Evolutionary conservation across 2,888 invertebrate species (phyloP).

Genomic region (Agrochola lota): DNA sequence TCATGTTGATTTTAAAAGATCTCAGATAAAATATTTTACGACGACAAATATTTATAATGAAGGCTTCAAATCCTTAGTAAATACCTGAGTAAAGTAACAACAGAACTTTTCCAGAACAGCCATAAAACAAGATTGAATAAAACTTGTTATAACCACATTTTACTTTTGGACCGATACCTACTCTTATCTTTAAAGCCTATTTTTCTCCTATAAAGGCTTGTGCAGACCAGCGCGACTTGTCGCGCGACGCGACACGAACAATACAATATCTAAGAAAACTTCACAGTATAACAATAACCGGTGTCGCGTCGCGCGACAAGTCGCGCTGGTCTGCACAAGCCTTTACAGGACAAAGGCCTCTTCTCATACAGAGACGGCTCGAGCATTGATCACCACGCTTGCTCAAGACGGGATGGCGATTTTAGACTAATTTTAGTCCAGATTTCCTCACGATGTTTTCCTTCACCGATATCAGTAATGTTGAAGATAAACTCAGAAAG

Average conservation of each 20-base stretch:
- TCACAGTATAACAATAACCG: too few species aligned
- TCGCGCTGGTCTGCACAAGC: too few species aligned
- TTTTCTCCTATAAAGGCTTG: background rate
- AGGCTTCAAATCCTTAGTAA: background rate
- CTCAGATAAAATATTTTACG: constrained; percentile 26
- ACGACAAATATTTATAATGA: constrained; percentile 1
- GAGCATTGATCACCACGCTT: background rate
- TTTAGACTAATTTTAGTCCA: background rate
- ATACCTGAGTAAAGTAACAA: background rate
- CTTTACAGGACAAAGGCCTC: too few species aligned
- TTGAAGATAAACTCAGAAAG: background rate
- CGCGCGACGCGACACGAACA: too few species aligned
- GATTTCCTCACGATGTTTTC: background rate
- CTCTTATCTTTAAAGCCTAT: background rate
- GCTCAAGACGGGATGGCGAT: background rate
- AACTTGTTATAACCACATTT: background rate
- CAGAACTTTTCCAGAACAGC: background rate
- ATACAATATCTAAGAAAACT: too few species aligned
- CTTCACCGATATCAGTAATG: background rate
- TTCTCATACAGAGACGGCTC: background rate
- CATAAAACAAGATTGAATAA: background rate
- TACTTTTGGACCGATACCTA: background rate
- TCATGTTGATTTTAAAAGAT: constrained; percentile 27
- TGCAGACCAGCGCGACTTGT: too few species aligned
- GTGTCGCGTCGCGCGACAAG: too few species aligned